Evolutionary conservation across 2,888 invertebrate genomes (phyloP).

Genomic region (Diploptera punctata): DNA sequence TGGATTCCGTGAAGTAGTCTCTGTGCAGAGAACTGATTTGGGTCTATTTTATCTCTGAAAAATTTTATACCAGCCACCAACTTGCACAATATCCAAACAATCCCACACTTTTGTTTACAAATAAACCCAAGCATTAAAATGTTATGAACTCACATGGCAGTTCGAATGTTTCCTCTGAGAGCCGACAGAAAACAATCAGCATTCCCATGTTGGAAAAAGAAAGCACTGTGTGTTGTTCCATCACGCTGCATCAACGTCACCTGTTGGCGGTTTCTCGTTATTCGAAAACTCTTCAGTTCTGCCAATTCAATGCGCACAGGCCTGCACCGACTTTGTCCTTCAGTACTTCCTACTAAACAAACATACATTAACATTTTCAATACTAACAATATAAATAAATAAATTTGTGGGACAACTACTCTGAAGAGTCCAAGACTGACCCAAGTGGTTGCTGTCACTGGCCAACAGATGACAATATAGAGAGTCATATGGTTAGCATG

Average conservation of each 20-base stretch:
- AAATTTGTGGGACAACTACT: no score
- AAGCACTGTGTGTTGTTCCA: slow-evolving; percentile 75
- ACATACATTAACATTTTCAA: neutral
- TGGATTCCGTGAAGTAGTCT: no score
- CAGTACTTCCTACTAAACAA: slow-evolving; percentile 8
- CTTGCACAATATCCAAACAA: no score
- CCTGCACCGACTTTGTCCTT: slow-evolving; percentile 22
- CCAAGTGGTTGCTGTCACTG: no score
- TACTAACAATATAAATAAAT: neutral
- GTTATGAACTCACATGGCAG: slow-evolving; percentile 48
- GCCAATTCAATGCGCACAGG: slow-evolving; percentile 58
- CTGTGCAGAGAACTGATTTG: no score
- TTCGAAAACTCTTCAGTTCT: slow-evolving; percentile 70
- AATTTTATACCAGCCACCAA: no score
- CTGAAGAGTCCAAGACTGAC: no score
- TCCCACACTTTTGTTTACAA: no score
- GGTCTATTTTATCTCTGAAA: no score
- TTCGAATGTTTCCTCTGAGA: slow-evolving; percentile 67
- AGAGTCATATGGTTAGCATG: no score
- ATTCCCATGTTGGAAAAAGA: slow-evolving; percentile 88
- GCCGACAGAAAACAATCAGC: slow-evolving; percentile 75
- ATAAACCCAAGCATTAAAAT: no score
- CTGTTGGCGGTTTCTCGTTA: slow-evolving; percentile 58
- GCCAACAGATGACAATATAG: no score
- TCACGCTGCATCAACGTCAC: slow-evolving; percentile 73